Conservation (phyloP, 1,140 invertebrate species). For the Choristoneura fumiferana region DNA sequence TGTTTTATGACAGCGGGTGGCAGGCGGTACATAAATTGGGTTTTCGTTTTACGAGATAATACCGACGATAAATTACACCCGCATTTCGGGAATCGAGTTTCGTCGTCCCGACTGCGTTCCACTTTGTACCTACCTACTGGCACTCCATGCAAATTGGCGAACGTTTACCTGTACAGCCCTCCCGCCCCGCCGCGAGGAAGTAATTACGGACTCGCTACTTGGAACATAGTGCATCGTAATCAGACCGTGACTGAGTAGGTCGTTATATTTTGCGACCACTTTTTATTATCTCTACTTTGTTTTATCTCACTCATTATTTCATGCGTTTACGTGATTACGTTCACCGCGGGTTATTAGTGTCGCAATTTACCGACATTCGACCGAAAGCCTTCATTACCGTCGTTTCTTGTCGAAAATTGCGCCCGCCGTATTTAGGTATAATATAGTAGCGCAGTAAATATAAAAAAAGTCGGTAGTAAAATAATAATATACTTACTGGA, state of each 20-base stretch:
- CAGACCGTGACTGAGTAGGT: slow-evolving; percentile 46
- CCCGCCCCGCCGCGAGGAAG: slow-evolving; percentile 40
- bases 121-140: background rate
- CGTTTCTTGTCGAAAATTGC: too few relatives aligned
- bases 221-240: slow-evolving; percentile 49
- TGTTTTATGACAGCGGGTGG: slow-evolving; percentile 66
- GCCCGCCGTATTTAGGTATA: slow-evolving; percentile 4
- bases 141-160: slow-evolving; percentile 26
- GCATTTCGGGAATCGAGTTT: slow-evolving; percentile 56
- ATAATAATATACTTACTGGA: slow-evolving; percentile 14
- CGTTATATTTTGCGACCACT: slow-evolving; percentile 38
- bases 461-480: slow-evolving; percentile 11
- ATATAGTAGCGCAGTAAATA: slow-evolving; percentile 7
- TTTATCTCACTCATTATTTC: slow-evolving; percentile 39
- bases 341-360: slow-evolving; percentile 19
- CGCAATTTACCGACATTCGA: too few relatives aligned
- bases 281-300: slow-evolving; percentile 28
- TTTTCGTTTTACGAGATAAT: slow-evolving; percentile 73
- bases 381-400: background rate
- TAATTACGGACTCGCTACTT: slow-evolving; percentile 49
- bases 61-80: slow-evolving; percentile 61
- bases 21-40: slow-evolving; percentile 63
- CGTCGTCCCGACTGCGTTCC: slow-evolving; percentile 29
- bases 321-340: slow-evolving; percentile 25
- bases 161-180: slow-evolving; percentile 27